These are phyloP conservation scores for Muscina levida DNA, from an alignment of 2,888 invertebrate species.

Conservation along the genomic window DNA sequence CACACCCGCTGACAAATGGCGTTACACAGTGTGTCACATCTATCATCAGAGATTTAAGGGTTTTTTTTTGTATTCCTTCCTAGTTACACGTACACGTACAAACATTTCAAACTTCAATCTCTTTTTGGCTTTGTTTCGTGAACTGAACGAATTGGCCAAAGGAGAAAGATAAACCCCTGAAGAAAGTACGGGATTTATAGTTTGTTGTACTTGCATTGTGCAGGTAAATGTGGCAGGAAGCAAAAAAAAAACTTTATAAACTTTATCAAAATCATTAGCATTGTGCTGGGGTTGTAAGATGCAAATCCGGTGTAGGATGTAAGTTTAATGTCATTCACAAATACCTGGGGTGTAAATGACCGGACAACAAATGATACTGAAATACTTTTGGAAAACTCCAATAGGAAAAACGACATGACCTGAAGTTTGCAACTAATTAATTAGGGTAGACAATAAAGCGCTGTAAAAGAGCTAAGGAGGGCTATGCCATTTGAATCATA, in stretches of 20 bases:
- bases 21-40: constrained; percentile 63
- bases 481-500: too few species aligned
- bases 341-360: background rate
- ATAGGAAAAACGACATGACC: too few species aligned
- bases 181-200: constrained; percentile 20
- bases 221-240: background rate
- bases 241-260: constrained; percentile 5
- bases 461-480: too few species aligned
- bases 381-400: background rate
- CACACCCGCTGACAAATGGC: constrained; percentile 67
- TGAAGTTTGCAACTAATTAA: background rate
- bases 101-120: constrained; percentile 38
- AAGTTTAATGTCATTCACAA: constrained; percentile 30
- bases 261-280: constrained; percentile 34
- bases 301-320: constrained; percentile 9
- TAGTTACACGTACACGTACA: constrained; percentile 4
- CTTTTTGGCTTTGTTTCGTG: constrained; percentile 39
- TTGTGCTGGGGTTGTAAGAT: constrained; percentile 8
- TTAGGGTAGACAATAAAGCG: background rate
- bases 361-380: constrained; percentile 16
- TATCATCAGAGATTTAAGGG: constrained; percentile 67
- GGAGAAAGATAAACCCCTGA: constrained; percentile 25
- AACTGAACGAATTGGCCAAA: constrained; percentile 56
- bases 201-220: constrained; percentile 24
- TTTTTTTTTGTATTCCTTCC: constrained; percentile 22